Evolutionary conservation across 2,888 invertebrate genomes (phyloP).

Genomic region (Muscina levida): DNA sequence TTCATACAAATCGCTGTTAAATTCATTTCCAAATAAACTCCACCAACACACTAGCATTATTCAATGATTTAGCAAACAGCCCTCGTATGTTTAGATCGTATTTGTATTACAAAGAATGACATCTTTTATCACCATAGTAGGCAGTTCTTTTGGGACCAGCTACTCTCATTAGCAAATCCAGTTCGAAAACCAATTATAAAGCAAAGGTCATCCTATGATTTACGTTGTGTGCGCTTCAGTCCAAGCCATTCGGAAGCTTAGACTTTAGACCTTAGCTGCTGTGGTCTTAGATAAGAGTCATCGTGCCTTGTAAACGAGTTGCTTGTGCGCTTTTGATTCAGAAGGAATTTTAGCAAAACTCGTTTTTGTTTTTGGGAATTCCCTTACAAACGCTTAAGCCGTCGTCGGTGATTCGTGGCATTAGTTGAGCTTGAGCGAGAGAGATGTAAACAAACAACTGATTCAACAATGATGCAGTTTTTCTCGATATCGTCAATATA

Average conservation of each 20-base stretch:
- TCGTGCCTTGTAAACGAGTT: constrained; percentile 14
- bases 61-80: too few species aligned
- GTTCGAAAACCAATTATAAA: constrained; percentile 40
- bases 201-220: constrained; percentile 41
- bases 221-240: background rate
- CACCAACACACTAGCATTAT: too few species aligned
- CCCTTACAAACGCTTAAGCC: constrained; percentile 31
- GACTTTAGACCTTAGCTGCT: background rate
- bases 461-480: background rate
- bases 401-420: too few species aligned
- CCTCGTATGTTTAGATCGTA: too few species aligned
- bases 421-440: too few species aligned
- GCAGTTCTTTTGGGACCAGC: background rate
- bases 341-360: constrained; percentile 43
- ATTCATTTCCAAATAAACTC: too few species aligned
- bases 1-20: too few species aligned
- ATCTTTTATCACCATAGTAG: too few species aligned
- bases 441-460: background rate
- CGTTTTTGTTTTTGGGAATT: constrained; percentile 55
- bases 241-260: background rate
- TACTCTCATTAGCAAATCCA: background rate
- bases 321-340: constrained; percentile 13
- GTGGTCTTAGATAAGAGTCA: constrained; percentile 14
- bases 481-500: constrained; percentile 15
- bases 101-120: too few species aligned